phyloP scores from a whole-genome alignment of 2,113 vertebrate genomes.

The Vimba vimba region DNA sequence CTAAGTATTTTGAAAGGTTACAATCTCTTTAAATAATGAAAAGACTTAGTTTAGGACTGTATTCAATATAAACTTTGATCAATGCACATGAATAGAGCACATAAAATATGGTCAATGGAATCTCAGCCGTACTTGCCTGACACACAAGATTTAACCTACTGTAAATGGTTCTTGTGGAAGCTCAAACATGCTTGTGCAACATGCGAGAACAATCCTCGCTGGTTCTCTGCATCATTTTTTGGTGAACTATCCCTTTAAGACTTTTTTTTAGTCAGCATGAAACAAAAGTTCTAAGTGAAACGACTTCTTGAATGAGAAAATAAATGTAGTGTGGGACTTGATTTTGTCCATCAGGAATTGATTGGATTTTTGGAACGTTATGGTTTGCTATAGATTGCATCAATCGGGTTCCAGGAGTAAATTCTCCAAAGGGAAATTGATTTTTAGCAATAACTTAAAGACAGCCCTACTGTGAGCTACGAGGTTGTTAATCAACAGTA shows the following conservation, averaged over 20 bases:
- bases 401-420: too few relatives aligned
- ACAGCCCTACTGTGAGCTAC: too few relatives aligned
- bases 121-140: background rate
- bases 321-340: too few relatives aligned
- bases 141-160: background rate
- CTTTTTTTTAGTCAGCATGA: background rate
- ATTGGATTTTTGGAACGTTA: too few relatives aligned
- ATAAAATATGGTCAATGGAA: background rate
- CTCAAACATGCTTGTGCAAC: background rate
- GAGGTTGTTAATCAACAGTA: too few relatives aligned
- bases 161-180: background rate
- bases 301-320: too few relatives aligned
- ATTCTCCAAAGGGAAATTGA: too few relatives aligned
- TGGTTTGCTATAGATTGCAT: too few relatives aligned
- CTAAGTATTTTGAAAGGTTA: background rate
- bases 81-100: background rate
- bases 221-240: background rate
- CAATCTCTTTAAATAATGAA: background rate
- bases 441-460: too few relatives aligned
- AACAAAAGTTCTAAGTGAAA: too few relatives aligned
- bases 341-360: too few relatives aligned
- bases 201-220: background rate
- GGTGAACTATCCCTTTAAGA: background rate
- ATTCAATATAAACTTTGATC: background rate
- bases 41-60: background rate